Conservation (phyloP, 2,113 vertebrate genomes). For the Oostethus manadensis region DNA sequence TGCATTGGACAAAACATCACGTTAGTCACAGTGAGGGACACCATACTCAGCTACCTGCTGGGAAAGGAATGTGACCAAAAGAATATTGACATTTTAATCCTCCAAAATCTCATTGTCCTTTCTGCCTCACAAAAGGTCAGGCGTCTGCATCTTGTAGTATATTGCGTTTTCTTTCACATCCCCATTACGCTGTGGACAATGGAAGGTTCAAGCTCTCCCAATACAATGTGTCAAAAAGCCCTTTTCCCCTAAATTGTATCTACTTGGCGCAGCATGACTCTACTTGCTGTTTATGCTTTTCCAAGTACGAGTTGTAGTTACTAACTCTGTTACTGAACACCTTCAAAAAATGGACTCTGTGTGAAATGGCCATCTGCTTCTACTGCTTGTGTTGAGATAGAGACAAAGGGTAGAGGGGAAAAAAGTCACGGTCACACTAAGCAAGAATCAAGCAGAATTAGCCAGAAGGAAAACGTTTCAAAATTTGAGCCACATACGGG, state of each 20-base stretch:
- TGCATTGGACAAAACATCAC: slow-evolving; percentile 57
- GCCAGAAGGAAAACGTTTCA: too few species aligned
- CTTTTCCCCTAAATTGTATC: not conserved
- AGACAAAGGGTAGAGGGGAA: too few species aligned
- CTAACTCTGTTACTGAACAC: too few species aligned
- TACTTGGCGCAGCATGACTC: not conserved
- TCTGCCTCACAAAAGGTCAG: slow-evolving; percentile 56
- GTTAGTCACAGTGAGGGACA: slow-evolving; percentile 63
- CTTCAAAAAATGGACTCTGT: too few species aligned
- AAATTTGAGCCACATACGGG: too few species aligned
- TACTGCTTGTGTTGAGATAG: too few species aligned
- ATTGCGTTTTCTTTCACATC: slow-evolving; percentile 16
- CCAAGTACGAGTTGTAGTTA: not conserved
- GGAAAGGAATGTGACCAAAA: slow-evolving; percentile 51
- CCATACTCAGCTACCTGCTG: slow-evolving; percentile 28
- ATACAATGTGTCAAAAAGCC: not conserved
- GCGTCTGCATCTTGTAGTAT: slow-evolving; percentile 11
- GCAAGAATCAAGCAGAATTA: too few species aligned
- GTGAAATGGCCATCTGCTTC: too few species aligned
- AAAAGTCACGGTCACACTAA: too few species aligned
- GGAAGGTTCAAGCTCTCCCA: slow-evolving; percentile 4
- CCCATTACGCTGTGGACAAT: not conserved
- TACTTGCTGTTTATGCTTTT: not conserved
- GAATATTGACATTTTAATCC: slow-evolving; percentile 58
- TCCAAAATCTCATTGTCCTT: slow-evolving; percentile 53